These are phyloP conservation scores for Condylura cristata DNA, from an alignment of 2,113 vertebrate genomes.

Conservation along the genomic window DNA sequence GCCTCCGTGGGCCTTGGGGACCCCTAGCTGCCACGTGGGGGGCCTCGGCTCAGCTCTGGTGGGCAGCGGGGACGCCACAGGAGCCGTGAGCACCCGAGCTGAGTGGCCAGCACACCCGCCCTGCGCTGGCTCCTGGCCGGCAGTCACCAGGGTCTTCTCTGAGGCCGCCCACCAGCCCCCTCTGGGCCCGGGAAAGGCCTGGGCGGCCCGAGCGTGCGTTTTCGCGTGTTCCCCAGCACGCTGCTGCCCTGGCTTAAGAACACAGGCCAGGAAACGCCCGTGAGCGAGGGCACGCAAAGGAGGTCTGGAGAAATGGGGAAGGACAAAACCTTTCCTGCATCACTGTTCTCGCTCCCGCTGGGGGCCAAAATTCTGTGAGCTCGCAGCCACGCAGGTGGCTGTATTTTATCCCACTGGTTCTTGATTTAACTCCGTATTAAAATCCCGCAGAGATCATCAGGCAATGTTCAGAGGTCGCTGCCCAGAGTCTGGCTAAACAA, in stretches of 20 bases:
- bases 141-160: too few relatives aligned
- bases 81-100: too few relatives aligned
- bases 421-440: background rate
- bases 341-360: background rate
- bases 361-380: accelerated
- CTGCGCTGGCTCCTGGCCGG: too few relatives aligned
- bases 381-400: background rate
- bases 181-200: too few relatives aligned
- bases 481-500: too few relatives aligned
- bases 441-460: background rate
- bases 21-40: too few relatives aligned
- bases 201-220: background rate
- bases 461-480: background rate
- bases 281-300: background rate
- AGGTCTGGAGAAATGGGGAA: background rate
- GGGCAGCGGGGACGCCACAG: too few relatives aligned
- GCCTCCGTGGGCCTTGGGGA: too few relatives aligned
- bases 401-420: background rate
- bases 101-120: too few relatives aligned
- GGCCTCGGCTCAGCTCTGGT: background rate
- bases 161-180: too few relatives aligned
- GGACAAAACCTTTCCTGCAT: too few relatives aligned
- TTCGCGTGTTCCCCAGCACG: background rate
- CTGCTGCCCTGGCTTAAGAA: background rate
- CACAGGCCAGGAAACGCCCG: accelerated